Conservation (phyloP, 1,140 invertebrate genomes). For the Portunus trituberculatus region DNA sequence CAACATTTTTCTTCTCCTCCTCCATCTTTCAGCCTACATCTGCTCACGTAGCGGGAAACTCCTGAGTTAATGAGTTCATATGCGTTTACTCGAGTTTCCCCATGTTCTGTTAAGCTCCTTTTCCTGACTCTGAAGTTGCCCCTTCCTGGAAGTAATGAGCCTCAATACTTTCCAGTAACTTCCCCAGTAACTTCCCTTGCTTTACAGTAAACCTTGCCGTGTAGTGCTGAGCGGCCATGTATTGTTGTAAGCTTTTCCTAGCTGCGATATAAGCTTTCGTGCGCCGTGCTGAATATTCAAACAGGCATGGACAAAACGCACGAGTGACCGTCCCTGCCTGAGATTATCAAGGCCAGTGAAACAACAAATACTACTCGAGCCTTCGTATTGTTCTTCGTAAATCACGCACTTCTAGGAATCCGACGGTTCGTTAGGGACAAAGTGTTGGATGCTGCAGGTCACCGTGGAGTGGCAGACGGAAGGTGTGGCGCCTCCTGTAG, state of each 20-base stretch:
- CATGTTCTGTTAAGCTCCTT: neutral
- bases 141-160: neutral
- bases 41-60: neutral
- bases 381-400: too few relatives aligned
- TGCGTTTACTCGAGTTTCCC: neutral
- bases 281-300: too few relatives aligned
- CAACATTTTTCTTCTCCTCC: too few relatives aligned
- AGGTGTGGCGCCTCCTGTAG: too few relatives aligned
- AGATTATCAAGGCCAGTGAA: too few relatives aligned
- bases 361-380: too few relatives aligned
- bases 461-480: too few relatives aligned
- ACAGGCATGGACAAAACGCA: too few relatives aligned
- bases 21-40: neutral
- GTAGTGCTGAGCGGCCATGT: neutral
- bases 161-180: neutral
- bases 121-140: neutral
- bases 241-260: neutral
- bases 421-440: too few relatives aligned
- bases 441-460: too few relatives aligned
- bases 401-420: too few relatives aligned
- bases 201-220: constrained; percentile 2
- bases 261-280: neutral
- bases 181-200: neutral
- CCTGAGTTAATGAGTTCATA: neutral
- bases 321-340: too few relatives aligned